Evolutionary conservation across 2,113 vertebrate genomes (phyloP).

Genomic region (Labeo rohita): DNA sequence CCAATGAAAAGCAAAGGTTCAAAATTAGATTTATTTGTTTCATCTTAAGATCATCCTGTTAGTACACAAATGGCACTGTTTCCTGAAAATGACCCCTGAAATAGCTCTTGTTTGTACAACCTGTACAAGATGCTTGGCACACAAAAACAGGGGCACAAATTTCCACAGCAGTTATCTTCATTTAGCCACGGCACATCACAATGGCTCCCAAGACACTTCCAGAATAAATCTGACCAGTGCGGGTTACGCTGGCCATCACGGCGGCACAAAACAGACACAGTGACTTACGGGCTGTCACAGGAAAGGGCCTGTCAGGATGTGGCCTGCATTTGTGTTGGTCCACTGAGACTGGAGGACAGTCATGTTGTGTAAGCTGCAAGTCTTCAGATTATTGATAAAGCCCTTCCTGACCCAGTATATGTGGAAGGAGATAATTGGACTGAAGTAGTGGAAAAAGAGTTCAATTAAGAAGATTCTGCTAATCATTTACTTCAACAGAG

Average conservation of each 20-base stretch:
- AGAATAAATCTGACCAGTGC: constrained; percentile 17
- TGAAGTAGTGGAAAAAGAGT: neutral
- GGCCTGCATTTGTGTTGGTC: constrained; percentile 41
- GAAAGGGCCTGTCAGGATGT: constrained; percentile 53
- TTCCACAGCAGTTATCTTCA: constrained; percentile 4
- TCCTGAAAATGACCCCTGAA: neutral
- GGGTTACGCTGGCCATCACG: constrained; percentile 18
- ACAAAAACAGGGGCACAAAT: constrained; percentile 1
- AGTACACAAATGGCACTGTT: neutral
- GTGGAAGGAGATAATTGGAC: neutral
- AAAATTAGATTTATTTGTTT: neutral
- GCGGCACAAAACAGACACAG: constrained; percentile 2
- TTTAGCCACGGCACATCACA: constrained; percentile 33
- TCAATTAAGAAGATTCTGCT: neutral
- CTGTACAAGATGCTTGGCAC: neutral
- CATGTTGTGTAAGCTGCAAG: constrained; percentile 3
- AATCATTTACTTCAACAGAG: neutral
- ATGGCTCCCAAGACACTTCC: constrained; percentile 43
- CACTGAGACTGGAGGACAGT: constrained; percentile 6
- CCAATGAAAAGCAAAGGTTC: neutral
- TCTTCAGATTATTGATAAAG: constrained; percentile 53
- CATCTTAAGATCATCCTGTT: constrained; percentile 12
- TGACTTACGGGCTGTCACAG: constrained; percentile 33
- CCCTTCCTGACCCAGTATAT: constrained; percentile 34
- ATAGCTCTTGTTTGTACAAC: neutral